Base-by-base conservation (phyloP, 2,797 vertebrate species). In the Parotocinclus haroldoi region DNA sequence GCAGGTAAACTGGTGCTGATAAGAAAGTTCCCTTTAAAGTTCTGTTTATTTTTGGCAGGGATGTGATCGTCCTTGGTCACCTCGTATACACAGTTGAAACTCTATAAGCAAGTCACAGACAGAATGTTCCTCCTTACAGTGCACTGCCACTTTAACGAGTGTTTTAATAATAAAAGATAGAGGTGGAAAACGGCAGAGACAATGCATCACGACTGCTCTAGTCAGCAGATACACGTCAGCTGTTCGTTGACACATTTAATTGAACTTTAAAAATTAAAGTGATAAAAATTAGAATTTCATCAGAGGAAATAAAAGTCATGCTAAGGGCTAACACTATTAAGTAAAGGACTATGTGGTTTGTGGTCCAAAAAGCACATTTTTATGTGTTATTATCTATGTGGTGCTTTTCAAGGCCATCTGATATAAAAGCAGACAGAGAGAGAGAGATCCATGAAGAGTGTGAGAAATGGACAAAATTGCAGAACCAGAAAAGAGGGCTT, bases 391-490 rank as follows among this genome's bases (percentile, higher is more conserved):
- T 75, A 72, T 75, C 66, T 68, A 46, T 68, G 51, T 65, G 61
- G 58, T 38, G 63, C 69, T 72, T 68, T 64, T 72, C 63, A 75
- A 58, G 37, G 67, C 73, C 73, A 67, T 75, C 73, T 70, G 68
- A 72, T 75, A 70, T 64, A 76, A 69, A 78, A 76, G 73, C 51
- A 17, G 11, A 19, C 36, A 54, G 48, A 54, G 51, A 17, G 11
- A 19, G 44, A 54, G 48, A 54, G 51, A 52, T 19, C 37, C 59
- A 63, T 12, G 49, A 48, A 58, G 42, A 69, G 61, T 50, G 60
- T 18, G 66, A 74, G 72, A 76, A 74, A 75, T 74, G 45, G 66
- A 72, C 63, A 70, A 74, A 79, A 74, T 64, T 76, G 66, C 66
- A 50, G 63, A 62, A 71, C 57, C 69, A 63, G 67, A 67, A 74